Conservation (phyloP, 1,140 invertebrate species). For the Stegodyphus mimosarum region DNA sequence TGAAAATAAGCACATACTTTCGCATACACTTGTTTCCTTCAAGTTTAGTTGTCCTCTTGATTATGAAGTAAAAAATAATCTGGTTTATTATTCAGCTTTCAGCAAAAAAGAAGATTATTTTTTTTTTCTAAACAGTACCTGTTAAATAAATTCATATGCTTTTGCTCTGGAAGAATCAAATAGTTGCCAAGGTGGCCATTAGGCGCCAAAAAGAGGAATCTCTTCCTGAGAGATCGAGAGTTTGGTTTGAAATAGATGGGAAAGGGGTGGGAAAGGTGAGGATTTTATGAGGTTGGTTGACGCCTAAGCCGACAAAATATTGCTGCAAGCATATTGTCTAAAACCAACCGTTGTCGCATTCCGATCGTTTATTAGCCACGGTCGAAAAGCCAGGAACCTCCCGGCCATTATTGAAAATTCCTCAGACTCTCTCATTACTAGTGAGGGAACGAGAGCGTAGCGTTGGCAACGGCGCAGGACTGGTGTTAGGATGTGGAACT, state of each 20-base stretch:
- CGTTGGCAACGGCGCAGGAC: conserved; percentile 23
- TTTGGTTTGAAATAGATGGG: conserved; percentile 35
- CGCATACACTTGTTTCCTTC: too few relatives aligned
- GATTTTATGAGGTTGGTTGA: conserved; percentile 61
- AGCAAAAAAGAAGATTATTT: too few relatives aligned
- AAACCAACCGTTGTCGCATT: conserved; percentile 62
- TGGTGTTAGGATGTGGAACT: conserved; percentile 24
- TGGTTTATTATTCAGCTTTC: too few relatives aligned
- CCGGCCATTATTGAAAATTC: conserved; percentile 62
- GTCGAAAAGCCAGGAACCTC: conserved; percentile 37
- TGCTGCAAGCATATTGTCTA: conserved; percentile 63
- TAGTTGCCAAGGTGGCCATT: conserved; percentile 17
- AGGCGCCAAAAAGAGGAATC: conserved; percentile 29
- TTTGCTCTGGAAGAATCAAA: background rate
- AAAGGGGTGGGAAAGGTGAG: conserved; percentile 51
- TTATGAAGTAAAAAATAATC: too few relatives aligned
- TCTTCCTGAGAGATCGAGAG: background rate
- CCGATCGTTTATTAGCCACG: conserved; percentile 60
- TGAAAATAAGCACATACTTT: too few relatives aligned
- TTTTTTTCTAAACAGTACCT: too few relatives aligned
- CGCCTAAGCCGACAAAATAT: conserved; percentile 62
- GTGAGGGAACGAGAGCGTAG: background rate
- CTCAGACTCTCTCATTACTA: conserved; percentile 54
- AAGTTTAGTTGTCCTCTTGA: too few relatives aligned
- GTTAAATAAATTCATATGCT: too few relatives aligned